Base-by-base conservation (phyloP, 2,888 invertebrate species). In the Bellardia bayeri region DNA sequence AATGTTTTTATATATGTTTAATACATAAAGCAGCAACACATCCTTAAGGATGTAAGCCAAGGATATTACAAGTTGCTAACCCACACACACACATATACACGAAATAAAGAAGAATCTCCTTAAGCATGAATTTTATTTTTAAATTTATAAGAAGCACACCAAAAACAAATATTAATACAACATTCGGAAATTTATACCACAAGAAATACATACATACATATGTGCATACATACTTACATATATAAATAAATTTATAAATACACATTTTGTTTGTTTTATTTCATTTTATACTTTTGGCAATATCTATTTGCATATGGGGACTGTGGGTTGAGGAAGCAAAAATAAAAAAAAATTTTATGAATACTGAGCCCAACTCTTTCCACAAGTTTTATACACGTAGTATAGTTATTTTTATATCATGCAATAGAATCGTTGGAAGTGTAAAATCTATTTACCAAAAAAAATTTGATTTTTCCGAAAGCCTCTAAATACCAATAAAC, bases 31-130 rank as follows among this genome's bases (percentile, higher is more conserved):
- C 64, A 80, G 68, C 63, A 75, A 85, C 80, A 85, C 75, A 80
- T 85, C 80, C 85, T 85, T 85, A 81, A 85, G 85, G 85, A 85
- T 85, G 85, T 85, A 71, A 81, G 85, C 85, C 85, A 85, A 85
- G 85, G 85, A 85, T 85, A 81, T 80, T 85, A 69, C 40, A 85
- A 71, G 78, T 83, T 78, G 33, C 61, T 23, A 42, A n/a, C 51
- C 4, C 75, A 51, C 45, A 63, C 11, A 45, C 9, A 61, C 23
- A 68, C 45, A 75, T 23, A 51, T 33, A 75, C 42, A 7, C 40
- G 40, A 6, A 72, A 74, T 33, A 75, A 63, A 71, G 63, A 37
- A 74, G 75, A 68, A 71, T 76, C 45, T 85, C 80, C 85, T 69
- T 69, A 81, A 85, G 85, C 85, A 81, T 56, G 68, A 68, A 85